Base-by-base conservation (phyloP, 2,113 vertebrate species). In the Climacteris rufus region DNA sequence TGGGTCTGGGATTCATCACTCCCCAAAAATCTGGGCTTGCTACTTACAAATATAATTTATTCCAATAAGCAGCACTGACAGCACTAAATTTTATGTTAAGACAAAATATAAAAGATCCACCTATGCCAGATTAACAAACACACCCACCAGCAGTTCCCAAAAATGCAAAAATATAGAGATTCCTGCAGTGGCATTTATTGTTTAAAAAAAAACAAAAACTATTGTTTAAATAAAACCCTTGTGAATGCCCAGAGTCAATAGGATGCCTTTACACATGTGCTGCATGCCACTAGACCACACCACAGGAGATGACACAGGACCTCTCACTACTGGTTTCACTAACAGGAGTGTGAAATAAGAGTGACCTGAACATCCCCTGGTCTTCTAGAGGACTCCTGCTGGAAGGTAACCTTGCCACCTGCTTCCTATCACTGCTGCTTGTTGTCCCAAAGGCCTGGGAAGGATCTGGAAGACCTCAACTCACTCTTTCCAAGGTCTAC, bases 351-450 rank as follows among this genome's bases (percentile, higher is more conserved):
- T 27, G 52, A 78, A 84, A 40, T 3, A 2, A 52, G 19, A 6
- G 5, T 0, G 2, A 50, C 13, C 11, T 42, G 45, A 74, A 30
- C 5, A 25, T 4, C 11, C 9, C 31, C 0, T 2, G 21, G 7
- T 65, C 23, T 66, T 53, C 56, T 24, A 35, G 11, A 17, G n/a
- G 19, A 20, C 24, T 54, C 45, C 76, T 21, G 8, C 24, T 37
- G 24, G 15, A 10, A 4, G 6, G 33, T 35, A 23, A 50, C 35
- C 15, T 60, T 78, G 39, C 33, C 68, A 49, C 4, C 3, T 20
- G 1, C 25, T 80, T 50, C 66, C 56, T 31, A 31, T 15, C 22
- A 4, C 54, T 49, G 15, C 30, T 44, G 18, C 35, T 23, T 50
- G 47, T 1, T 77, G 12, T 54, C 39, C 25, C 42, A 61, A 24